Evolutionary conservation across 2,888 invertebrate species (phyloP).

Genomic region (Hetaerina titia): DNA sequence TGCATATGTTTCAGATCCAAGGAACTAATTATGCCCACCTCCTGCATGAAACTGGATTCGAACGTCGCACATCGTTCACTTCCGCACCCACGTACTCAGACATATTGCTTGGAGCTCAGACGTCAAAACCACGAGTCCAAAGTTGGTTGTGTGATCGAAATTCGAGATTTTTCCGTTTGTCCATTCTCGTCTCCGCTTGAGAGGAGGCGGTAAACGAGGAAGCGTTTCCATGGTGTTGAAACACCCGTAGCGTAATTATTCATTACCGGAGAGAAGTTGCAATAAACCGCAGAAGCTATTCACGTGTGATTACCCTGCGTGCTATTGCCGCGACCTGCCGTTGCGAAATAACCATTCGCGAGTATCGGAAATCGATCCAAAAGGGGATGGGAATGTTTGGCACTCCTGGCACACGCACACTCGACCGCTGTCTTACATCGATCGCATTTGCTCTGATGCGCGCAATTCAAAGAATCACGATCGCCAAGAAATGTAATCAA

Average conservation of each 20-base stretch:
- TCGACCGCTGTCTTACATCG: neutral
- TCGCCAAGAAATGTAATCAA: neutral
- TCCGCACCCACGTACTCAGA: too few relatives aligned
- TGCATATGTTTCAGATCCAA: too few relatives aligned
- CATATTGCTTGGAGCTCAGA: too few relatives aligned
- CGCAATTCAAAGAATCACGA: neutral
- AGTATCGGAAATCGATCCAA: neutral
- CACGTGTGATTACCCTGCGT: too few relatives aligned
- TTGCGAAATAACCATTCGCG: neutral
- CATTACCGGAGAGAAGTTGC: neutral
- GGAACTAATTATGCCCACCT: too few relatives aligned
- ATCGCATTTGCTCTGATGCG: neutral
- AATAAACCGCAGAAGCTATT: neutral
- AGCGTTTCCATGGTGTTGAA: neutral
- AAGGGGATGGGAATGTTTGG: neutral
- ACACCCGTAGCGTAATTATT: neutral
- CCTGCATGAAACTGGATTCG: too few relatives aligned
- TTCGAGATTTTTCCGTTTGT: neutral
- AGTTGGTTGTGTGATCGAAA: neutral
- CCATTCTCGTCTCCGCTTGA: neutral
- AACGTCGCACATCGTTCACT: too few relatives aligned
- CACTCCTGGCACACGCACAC: neutral
- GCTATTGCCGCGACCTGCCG: too few relatives aligned
- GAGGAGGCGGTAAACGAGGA: neutral
- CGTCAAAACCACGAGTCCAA: too few relatives aligned